These are phyloP conservation scores for Cacoxenus indagator DNA, from an alignment of 2,888 invertebrate genomes.

Conservation along the genomic window DNA sequence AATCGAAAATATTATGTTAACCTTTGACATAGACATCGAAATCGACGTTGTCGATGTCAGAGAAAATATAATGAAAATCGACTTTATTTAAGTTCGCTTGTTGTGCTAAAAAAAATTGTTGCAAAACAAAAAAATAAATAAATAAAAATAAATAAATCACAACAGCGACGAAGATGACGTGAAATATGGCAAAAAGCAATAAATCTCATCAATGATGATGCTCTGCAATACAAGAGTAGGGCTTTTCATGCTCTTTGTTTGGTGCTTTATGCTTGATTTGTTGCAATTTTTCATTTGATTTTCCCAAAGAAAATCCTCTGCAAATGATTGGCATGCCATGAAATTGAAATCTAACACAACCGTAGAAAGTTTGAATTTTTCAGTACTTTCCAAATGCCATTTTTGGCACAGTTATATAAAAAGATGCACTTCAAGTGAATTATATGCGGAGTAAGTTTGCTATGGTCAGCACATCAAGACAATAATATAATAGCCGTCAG, in stretches of 20 bases:
- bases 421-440: too few species aligned
- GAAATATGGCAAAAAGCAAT: conserved; percentile 2
- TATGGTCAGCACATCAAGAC: too few species aligned
- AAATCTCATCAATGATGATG: neutral
- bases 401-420: too few species aligned
- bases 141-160: neutral
- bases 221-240: neutral
- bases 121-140: neutral
- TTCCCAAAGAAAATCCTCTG: conserved; percentile 35
- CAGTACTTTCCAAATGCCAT: too few species aligned
- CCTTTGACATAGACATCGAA: conserved; percentile 48
- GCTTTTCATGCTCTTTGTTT: neutral
- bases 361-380: too few species aligned
- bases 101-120: neutral
- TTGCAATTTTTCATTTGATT: conserved; percentile 21
- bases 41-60: too few species aligned
- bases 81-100: too few species aligned
- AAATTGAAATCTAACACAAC: too few species aligned
- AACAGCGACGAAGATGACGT: too few species aligned
- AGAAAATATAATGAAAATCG: too few species aligned
- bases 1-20: conserved; percentile 63
- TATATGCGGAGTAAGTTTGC: too few species aligned
- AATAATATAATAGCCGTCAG: too few species aligned
- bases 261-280: neutral
- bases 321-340: conserved; percentile 66